phyloP scores from a whole-genome alignment of 2,797 vertebrate genomes.

The Heteromormyrus szaboi region DNA sequence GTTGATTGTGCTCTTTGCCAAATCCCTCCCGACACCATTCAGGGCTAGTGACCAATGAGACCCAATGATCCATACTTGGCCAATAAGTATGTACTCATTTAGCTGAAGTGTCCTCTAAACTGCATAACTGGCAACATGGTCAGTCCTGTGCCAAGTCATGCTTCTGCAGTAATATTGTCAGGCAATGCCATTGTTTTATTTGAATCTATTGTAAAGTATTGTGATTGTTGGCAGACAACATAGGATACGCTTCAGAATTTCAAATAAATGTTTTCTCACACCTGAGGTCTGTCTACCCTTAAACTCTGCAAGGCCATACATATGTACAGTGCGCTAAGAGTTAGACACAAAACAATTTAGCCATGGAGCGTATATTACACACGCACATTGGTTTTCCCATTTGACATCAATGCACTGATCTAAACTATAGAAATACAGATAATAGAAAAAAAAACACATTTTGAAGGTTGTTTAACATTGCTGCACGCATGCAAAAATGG shows the following conservation, averaged over 20 bases:
- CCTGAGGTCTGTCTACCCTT: background rate
- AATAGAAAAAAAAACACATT: background rate
- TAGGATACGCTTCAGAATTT: background rate
- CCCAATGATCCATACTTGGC: background rate
- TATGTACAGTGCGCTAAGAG: background rate
- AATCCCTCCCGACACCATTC: background rate
- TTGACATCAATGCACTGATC: background rate
- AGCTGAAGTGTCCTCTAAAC: background rate
- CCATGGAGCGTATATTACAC: background rate
- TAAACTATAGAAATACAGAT: background rate
- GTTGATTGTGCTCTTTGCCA: background rate
- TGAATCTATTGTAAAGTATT: background rate
- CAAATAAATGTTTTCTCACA: background rate
- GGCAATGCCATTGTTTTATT: background rate
- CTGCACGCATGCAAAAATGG: background rate
- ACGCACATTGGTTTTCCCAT: background rate
- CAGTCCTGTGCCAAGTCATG: background rate
- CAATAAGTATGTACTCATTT: background rate
- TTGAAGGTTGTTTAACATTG: background rate
- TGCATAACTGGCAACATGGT: background rate
- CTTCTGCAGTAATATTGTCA: background rate
- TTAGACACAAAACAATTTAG: background rate
- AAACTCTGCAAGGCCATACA: background rate
- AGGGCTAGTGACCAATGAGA: background rate
- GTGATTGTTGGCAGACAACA: background rate